phyloP scores from a whole-genome alignment of 2,797 vertebrate species.

The Coendou prehensilis region DNA sequence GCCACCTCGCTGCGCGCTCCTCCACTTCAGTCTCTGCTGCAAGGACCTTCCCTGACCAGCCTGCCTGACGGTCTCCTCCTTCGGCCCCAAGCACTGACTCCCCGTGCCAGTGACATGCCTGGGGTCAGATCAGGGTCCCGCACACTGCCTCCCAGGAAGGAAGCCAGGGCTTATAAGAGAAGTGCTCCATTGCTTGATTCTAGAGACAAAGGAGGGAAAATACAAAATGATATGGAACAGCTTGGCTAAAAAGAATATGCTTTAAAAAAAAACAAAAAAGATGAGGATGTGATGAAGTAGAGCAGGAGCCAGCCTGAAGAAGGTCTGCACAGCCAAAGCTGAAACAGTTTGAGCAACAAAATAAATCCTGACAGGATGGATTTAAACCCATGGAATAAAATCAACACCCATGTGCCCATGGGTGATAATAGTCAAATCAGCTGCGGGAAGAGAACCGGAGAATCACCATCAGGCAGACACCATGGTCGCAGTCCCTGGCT shows the following conservation, averaged over 20 bases:
- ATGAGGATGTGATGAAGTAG: neutral
- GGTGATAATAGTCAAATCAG: neutral
- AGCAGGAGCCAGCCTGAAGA: neutral
- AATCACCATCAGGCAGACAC: neutral
- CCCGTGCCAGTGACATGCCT: neutral
- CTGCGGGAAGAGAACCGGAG: neutral
- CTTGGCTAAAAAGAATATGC: neutral
- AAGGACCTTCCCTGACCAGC: neutral
- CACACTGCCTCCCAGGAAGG: neutral
- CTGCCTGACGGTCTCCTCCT: neutral
- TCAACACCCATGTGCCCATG: neutral
- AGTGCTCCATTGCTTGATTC: neutral
- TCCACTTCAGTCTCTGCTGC: neutral
- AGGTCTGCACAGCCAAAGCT: neutral
- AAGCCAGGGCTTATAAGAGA: neutral
- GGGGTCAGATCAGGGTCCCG: neutral
- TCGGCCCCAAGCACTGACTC: neutral
- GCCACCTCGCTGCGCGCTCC: neutral
- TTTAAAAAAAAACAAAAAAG: neutral
- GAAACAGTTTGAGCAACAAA: neutral
- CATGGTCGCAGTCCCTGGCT: neutral
- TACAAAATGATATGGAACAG: neutral
- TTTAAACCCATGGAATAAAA: slow-evolving; percentile 8
- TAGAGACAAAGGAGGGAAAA: neutral
- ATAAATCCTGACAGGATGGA: neutral